Evolutionary conservation across 2,797 vertebrate genomes (phyloP).

Genomic region (Buphagus erythrorhynchus): DNA sequence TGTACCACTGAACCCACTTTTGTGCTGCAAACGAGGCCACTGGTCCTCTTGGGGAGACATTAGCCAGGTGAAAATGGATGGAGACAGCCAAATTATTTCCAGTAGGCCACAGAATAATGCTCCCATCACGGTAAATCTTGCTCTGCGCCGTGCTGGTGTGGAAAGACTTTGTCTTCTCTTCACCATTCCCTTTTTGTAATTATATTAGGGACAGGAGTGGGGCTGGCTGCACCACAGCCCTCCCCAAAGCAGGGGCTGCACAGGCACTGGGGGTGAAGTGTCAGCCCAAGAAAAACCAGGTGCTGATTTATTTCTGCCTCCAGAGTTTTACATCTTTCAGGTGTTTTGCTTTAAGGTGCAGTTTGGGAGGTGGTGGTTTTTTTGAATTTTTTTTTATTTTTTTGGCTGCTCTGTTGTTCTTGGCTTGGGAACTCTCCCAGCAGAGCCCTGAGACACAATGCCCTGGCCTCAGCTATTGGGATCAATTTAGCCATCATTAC

Average conservation of each 20-base stretch:
- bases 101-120: constrained; percentile 17
- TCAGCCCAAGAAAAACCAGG: background rate
- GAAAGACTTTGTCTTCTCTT: background rate
- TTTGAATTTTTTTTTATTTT: background rate
- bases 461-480: constrained; percentile 64
- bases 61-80: constrained; percentile 29
- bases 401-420: background rate
- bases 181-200: background rate
- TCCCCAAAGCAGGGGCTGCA: background rate
- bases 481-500: constrained; percentile 88
- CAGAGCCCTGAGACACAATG: background rate
- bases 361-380: background rate
- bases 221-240: background rate
- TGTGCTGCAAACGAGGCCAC: background rate
- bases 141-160: background rate
- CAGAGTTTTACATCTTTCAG: constrained; percentile 7
- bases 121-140: background rate
- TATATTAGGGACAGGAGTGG: fast-evolving
- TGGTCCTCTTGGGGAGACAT: background rate
- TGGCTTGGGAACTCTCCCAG: background rate
- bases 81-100: constrained; percentile 50
- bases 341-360: constrained; percentile 26
- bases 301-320: background rate
- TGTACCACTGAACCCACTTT: background rate
- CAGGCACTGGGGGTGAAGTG: background rate